Evolutionary conservation across 2,888 invertebrate species (phyloP), one percentile per base, ranked within the genome.

Genomic region (Yponomeuta cagnagella): DNA sequence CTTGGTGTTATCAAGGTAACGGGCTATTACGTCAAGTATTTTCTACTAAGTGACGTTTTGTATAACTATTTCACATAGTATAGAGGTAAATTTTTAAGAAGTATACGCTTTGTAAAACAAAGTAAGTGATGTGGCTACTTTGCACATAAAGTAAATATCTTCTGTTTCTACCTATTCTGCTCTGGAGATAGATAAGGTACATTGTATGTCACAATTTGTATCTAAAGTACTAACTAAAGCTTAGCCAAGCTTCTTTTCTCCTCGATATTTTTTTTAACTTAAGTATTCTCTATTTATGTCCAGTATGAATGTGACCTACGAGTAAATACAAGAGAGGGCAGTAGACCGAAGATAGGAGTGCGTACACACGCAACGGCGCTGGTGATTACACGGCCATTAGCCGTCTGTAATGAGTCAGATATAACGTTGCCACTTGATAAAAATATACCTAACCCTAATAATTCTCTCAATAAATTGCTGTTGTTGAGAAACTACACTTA

Each of bases 401-500:
- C 52, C 52, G 52, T 58, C 52, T 58, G 52, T 58, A 58, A 58
- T 58, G 15, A 15, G 52, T 15, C 52, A 15, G 52, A 58, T 15
- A 15, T 15, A 15, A 15, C 12, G 52, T 58, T 15, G 15, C 52
- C 15, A 58, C 52, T 15, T 58, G 52, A 58, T 58, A 58, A 58
- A 58, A 58, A 58, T 58, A 58, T 58, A 23, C 23, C 23, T 23
- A 15, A 58, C 52, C 15, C 4, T 15, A 58, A 5, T 65, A 31
- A 65, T 65, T 65, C 30, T 31, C 65, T 65, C 30, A 65, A 43
- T 10, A 65, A 33, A 33, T 65, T 65, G 65, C 65, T 65, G 10
- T 65, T 33, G 33, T 65, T 65, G 65, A 65, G 31, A 65, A 33
- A 31, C 33, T 65, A 65, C 10, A 30, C 33, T 33, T 65, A 63